Conservation (phyloP, 1,140 invertebrate species). For the Heterodera schachtii region DNA sequence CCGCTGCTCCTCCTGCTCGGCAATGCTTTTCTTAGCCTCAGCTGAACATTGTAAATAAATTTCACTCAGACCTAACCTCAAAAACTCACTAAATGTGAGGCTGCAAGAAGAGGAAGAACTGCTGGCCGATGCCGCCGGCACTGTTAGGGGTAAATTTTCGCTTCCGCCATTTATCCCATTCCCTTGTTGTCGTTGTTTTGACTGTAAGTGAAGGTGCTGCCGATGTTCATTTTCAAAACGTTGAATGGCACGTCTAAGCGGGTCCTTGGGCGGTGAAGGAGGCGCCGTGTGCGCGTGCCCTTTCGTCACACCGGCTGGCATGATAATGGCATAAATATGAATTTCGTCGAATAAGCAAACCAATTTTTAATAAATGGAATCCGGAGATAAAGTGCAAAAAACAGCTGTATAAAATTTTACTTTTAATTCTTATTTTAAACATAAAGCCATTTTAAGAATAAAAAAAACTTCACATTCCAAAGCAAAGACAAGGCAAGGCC, state of each 20-base stretch:
- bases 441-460: no score
- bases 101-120: not conserved
- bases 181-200: not conserved
- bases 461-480: no score
- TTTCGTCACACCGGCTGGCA: constrained; percentile 1
- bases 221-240: not conserved
- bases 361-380: no score
- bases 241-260: not conserved
- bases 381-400: no score
- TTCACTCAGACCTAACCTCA: not conserved
- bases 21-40: constrained; percentile 35
- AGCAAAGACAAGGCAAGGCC: no score
- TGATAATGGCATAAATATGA: not conserved
- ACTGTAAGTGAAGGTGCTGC: not conserved
- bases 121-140: not conserved
- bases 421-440: no score
- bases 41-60: not conserved
- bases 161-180: not conserved
- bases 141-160: not conserved
- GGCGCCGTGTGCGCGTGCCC: not conserved
- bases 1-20: constrained; percentile 40
- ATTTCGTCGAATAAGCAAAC: no score
- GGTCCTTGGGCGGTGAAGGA: not conserved
- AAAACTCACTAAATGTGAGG: constrained; percentile 2
- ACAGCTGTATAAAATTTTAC: no score